These are phyloP conservation scores for Callospermophilus lateralis DNA, from an alignment of 2,113 vertebrate species.

Conservation along the genomic window DNA sequence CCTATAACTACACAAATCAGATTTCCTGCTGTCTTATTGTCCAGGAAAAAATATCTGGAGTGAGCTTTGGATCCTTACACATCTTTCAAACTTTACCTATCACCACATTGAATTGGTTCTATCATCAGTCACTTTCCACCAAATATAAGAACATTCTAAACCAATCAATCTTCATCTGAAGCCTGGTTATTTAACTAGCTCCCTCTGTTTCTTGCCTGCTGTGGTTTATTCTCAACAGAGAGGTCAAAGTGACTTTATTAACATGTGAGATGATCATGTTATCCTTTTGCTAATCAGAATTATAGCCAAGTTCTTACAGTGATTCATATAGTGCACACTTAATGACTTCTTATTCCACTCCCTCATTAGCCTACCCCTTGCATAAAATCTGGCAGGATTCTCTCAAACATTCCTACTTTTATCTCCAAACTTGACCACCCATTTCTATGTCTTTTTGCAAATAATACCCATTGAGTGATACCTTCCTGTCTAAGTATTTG, in stretches of 20 bases:
- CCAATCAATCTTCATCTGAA: background rate
- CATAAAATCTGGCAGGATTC: background rate
- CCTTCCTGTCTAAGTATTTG: background rate
- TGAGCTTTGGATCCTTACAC: background rate
- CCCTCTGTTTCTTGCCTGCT: background rate
- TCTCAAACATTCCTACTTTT: background rate
- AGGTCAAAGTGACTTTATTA: background rate
- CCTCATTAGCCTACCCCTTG: background rate
- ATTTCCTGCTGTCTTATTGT: background rate
- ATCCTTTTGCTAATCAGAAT: background rate
- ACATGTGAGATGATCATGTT: background rate
- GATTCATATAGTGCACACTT: background rate
- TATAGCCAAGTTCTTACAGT: background rate
- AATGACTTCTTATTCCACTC: background rate
- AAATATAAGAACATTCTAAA: background rate
- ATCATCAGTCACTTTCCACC: background rate
- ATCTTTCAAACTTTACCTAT: background rate
- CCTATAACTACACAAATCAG: background rate
- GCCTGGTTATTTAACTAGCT: background rate
- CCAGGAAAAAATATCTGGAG: background rate
- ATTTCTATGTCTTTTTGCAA: background rate
- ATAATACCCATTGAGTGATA: background rate
- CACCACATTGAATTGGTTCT: background rate
- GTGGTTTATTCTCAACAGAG: background rate
- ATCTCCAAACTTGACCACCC: background rate